phyloP scores from a whole-genome alignment of 1,140 invertebrate species.

The Eciton burchellii region DNA sequence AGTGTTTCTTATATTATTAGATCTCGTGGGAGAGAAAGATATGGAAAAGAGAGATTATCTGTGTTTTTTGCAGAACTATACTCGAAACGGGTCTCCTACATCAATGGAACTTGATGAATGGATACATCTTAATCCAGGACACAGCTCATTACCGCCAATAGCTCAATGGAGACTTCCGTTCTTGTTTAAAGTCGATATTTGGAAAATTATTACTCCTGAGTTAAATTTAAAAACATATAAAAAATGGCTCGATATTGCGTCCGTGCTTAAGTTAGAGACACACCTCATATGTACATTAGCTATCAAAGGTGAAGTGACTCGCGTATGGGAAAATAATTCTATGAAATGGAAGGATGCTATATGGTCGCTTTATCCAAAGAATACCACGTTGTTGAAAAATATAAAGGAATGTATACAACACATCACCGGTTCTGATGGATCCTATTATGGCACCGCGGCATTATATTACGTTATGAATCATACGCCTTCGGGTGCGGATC shows the following conservation, averaged over 20 bases:
- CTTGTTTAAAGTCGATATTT: slow-evolving; percentile 75
- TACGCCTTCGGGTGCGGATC: slow-evolving; percentile 82
- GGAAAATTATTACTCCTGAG: slow-evolving; percentile 81
- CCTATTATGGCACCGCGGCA: slow-evolving; percentile 79
- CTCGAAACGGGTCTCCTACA: slow-evolving; percentile 74
- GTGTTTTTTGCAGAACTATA: slow-evolving; percentile 79
- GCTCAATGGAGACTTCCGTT: slow-evolving; percentile 83
- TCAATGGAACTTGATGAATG: slow-evolving; percentile 80
- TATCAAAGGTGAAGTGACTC: slow-evolving; percentile 78
- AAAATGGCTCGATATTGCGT: slow-evolving; percentile 82
- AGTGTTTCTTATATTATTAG: slow-evolving; percentile 81
- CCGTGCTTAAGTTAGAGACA: slow-evolving; percentile 78
- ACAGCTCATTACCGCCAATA: slow-evolving; percentile 79
- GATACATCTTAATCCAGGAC: slow-evolving; percentile 76
- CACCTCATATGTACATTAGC: slow-evolving; percentile 82
- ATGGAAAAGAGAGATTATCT: slow-evolving; percentile 74
- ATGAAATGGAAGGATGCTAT: slow-evolving; percentile 49
- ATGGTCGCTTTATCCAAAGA: slow-evolving; percentile 77
- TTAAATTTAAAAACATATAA: slow-evolving; percentile 83
- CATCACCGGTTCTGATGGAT: slow-evolving; percentile 77
- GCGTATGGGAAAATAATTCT: slow-evolving; percentile 65
- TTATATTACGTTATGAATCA: slow-evolving; percentile 83
- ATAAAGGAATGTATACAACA: slow-evolving; percentile 81
- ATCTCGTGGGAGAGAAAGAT: slow-evolving; percentile 75
- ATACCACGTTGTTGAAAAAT: slow-evolving; percentile 78